Percentiles rank a stretch among this genome's conserved stretches.
These are phyloP conservation scores for Anguilla rostrata DNA, from an alignment of 2,113 vertebrate species.

Conservation along the genomic window DNA sequence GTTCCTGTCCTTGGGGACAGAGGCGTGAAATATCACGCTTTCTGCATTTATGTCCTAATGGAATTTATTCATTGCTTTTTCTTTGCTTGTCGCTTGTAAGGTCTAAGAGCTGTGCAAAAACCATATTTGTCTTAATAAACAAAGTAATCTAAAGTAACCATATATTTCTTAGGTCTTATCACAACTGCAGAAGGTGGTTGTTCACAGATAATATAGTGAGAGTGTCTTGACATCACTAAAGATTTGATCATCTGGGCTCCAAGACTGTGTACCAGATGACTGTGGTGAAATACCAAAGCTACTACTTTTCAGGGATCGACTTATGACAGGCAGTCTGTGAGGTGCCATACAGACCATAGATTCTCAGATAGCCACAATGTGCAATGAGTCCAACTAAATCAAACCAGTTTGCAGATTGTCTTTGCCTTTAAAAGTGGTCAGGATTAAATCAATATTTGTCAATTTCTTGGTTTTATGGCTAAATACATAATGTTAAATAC, in stretches of 20 bases:
- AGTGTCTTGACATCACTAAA: too few relatives aligned
- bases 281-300: not conserved
- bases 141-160: too few relatives aligned
- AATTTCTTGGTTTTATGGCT: too few relatives aligned
- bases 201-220: too few relatives aligned
- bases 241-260: too few relatives aligned
- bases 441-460: too few relatives aligned
- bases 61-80: not conserved
- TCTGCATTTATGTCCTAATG: not conserved
- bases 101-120: not conserved
- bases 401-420: not conserved
- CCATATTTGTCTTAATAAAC: too few relatives aligned
- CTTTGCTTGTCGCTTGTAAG: not conserved
- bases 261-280: not conserved
- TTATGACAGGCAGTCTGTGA: not conserved
- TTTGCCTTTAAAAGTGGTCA: not conserved
- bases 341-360: not conserved
- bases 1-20: not conserved
- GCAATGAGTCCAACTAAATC: not conserved
- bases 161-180: too few relatives aligned
- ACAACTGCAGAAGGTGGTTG: too few relatives aligned
- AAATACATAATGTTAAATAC: too few relatives aligned
- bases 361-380: not conserved
- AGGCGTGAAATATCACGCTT: not conserved
- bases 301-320: not conserved